phyloP scores from a whole-genome alignment of 2,113 vertebrate species.

The Odontophorus gujanensis region DNA sequence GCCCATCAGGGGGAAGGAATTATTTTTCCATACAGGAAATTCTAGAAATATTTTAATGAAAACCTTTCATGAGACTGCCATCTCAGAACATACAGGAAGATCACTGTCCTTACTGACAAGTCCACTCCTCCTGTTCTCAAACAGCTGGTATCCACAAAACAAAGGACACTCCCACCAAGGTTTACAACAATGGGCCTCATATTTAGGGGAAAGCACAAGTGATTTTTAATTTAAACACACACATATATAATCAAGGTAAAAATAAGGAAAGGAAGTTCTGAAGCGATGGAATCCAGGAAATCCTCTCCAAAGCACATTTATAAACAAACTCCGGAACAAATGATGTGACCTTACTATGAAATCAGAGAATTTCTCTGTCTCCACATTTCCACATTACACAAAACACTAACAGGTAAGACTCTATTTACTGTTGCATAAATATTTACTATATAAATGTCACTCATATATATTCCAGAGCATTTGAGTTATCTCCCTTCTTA shows the following conservation, averaged over 20 bases:
- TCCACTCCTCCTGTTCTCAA: neutral
- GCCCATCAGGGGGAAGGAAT: neutral
- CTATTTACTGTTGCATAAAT: conserved; percentile 16
- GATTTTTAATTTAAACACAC: conserved; percentile 15
- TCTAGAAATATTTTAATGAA: neutral
- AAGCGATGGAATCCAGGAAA: conserved; percentile 40
- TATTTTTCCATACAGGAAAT: neutral
- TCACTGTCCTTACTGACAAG: neutral
- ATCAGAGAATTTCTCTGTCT: conserved; percentile 4
- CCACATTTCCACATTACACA: neutral
- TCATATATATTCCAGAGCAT: neutral
- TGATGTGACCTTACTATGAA: neutral
- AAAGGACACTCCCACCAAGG: neutral
- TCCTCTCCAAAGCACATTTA: neutral
- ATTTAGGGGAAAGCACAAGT: neutral
- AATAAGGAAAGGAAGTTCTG: neutral
- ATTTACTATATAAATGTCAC: neutral
- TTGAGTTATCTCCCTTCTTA: conserved; percentile 6
- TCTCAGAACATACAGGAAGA: neutral
- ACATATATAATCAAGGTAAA: neutral
- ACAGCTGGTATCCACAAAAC: neutral
- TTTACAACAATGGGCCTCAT: neutral
- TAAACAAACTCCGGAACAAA: conserved; percentile 61
- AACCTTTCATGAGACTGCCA: neutral
- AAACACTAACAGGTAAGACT: conserved; percentile 47